Base-by-base conservation (phyloP, 1,140 invertebrate genomes). In the Mylabris phalerata region DNA sequence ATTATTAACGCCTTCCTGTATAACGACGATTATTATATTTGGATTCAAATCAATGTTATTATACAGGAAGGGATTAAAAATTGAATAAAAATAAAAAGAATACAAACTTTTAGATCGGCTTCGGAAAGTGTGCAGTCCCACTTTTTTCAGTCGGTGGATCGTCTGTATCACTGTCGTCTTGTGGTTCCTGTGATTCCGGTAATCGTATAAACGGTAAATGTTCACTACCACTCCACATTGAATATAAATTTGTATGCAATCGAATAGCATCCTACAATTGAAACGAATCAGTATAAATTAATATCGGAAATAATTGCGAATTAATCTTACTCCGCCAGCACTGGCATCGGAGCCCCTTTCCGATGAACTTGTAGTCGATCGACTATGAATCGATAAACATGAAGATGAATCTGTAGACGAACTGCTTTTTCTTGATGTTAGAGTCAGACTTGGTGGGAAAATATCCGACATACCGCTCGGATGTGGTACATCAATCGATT, bases 381-480 rank as follows among this genome's bases (percentile, higher is more conserved):
- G 74, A 64, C 80, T 82, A 59, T 83, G 81, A 11, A 79, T 78
- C 10, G 81, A 83, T 25, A 82, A 68, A 69, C 80, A 82, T 10
- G 77, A 78, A 4, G 75, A 77, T 3, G 82, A 83, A 61, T 83
- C 82, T 9, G 81, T 83, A 0, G 82, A 83, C 24, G 82, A 83
- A 50, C 80, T 82, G 65, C 79, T 83, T 73, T 83, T 84, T 42
- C 81, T 73, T 24, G 81, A 81, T n/a, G 78, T 77, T 45, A 80
- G 51, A 58, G 68, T 67, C 55, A 67, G 19, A 6, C 60, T 64
- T 9, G 67, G 60, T 32, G 64, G 71, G 61, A 71, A 73, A 32
- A 73, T 74, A 51, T 73, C 64, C 6, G 66, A 64, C 61, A 71
- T 70, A 13, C 60, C 58, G 55, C 65, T 66, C 7, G 67, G 11